Conservation (phyloP, 2,888 invertebrate genomes). For the Proisotoma minuta region DNA sequence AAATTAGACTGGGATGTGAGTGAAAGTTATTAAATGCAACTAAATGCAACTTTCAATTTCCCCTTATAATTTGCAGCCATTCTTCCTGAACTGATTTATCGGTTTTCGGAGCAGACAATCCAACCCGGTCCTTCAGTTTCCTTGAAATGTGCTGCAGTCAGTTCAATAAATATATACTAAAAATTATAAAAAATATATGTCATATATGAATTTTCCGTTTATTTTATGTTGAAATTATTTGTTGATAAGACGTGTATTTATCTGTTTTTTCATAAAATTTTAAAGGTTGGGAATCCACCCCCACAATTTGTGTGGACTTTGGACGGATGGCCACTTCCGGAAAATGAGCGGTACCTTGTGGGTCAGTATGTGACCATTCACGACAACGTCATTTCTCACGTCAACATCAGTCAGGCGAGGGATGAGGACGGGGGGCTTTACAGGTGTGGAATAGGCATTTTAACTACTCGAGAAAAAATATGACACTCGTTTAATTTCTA, state of each 20-base stretch:
- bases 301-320: slow-evolving; percentile 88
- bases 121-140: slow-evolving; percentile 88
- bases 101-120: slow-evolving; percentile 86
- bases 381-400: slow-evolving; percentile 87
- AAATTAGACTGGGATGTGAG: slow-evolving; percentile 74
- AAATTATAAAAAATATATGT: too few relatives aligned
- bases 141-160: slow-evolving; percentile 88
- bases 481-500: too few relatives aligned
- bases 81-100: slow-evolving; percentile 80
- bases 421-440: slow-evolving; percentile 88
- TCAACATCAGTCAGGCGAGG: slow-evolving; percentile 79
- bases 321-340: slow-evolving; percentile 79
- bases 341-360: slow-evolving; percentile 69
- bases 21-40: neutral
- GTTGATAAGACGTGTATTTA: too few relatives aligned
- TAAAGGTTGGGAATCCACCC: slow-evolving; percentile 83
- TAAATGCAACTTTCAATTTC: neutral
- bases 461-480: too few relatives aligned
- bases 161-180: too few relatives aligned
- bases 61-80: slow-evolving; percentile 62
- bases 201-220: too few relatives aligned
- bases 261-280: too few relatives aligned
- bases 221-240: too few relatives aligned
- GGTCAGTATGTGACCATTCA: slow-evolving; percentile 88
- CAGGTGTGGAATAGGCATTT: too few relatives aligned